A percentile compares a stretch with the other conserved stretches of the same genome.
These are phyloP conservation scores for Montipora efflorescens DNA, from an alignment of 64 coral and sea anemone species.

Conservation along the genomic window DNA sequence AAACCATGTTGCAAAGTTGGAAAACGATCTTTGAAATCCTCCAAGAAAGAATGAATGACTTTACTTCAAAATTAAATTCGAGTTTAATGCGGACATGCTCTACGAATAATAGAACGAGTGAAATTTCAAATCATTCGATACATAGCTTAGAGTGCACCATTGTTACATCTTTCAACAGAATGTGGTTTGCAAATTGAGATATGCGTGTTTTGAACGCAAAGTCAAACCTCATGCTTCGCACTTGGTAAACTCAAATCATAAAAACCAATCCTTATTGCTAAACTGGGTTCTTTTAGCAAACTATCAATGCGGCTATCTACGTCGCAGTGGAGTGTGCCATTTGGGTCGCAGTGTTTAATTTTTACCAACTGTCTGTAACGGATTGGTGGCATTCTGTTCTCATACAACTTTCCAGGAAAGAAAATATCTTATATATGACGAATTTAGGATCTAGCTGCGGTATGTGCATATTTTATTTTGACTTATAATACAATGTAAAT, in stretches of 20 bases:
- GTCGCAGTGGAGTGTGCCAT: neutral
- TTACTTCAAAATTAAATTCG: neutral
- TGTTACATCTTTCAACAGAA: neutral
- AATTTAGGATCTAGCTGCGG: neutral
- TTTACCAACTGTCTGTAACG: neutral
- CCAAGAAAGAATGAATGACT: neutral
- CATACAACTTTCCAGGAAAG: constrained; percentile 10
- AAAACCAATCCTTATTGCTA: neutral
- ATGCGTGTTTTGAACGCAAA: constrained; percentile 45
- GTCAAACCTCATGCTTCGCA: neutral
- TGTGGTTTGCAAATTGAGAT: neutral
- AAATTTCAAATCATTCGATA: neutral
- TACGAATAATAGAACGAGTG: neutral
- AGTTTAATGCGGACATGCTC: neutral
- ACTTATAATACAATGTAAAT: constrained; percentile 35
- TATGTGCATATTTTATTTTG: constrained; percentile 63
- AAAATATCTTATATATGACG: neutral
- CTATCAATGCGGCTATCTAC: neutral
- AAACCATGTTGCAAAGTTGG: constrained; percentile 22
- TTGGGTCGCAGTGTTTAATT: neutral
- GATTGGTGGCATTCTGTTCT: neutral
- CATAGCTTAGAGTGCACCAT: neutral
- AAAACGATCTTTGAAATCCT: neutral
- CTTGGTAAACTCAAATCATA: neutral
- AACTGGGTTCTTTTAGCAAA: neutral